Percentiles rank a stretch among this genome's conserved stretches.
phyloP scores from a whole-genome alignment of 2,888 invertebrate genomes.

The Marronus borbonicus region DNA sequence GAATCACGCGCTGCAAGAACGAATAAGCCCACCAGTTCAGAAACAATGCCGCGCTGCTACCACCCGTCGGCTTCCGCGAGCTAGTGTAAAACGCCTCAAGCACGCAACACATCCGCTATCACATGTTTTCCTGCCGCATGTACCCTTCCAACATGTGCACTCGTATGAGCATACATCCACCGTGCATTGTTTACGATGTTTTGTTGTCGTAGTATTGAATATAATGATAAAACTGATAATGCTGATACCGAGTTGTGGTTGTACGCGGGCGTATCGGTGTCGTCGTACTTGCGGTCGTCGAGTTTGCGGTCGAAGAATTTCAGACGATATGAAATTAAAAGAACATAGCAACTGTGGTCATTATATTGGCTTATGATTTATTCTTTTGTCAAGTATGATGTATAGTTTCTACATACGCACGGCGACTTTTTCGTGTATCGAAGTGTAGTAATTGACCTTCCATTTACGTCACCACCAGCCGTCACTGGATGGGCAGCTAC shows the following conservation, averaged over 20 bases:
- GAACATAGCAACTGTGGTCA: too few relatives aligned
- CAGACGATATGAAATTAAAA: too few relatives aligned
- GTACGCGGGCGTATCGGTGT: too few relatives aligned
- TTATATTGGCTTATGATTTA: too few relatives aligned
- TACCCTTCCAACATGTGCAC: background rate
- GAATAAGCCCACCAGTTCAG: slow-evolving; percentile 37
- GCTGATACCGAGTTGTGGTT: background rate
- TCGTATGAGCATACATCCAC: background rate
- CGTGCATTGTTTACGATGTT: background rate
- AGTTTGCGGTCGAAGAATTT: too few relatives aligned
- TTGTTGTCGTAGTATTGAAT: background rate
- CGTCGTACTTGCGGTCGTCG: too few relatives aligned
- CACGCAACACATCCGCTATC: slow-evolving; percentile 39
- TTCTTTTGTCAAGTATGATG: too few relatives aligned
- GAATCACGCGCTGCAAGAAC: slow-evolving; percentile 19
- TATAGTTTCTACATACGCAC: too few relatives aligned
- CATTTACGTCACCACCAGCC: too few relatives aligned
- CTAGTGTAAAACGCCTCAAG: slow-evolving; percentile 20
- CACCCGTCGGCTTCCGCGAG: background rate
- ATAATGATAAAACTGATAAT: background rate
- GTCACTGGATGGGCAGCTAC: too few relatives aligned
- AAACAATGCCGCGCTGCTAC: slow-evolving; percentile 7
- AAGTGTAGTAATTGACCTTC: too few relatives aligned
- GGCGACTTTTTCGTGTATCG: too few relatives aligned
- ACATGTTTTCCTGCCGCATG: slow-evolving; percentile 5